A percentile compares a stretch with the other conserved stretches of the same genome.
Conservation (phyloP, 2,797 vertebrate species). For the Epinephelus malabaricus region DNA sequence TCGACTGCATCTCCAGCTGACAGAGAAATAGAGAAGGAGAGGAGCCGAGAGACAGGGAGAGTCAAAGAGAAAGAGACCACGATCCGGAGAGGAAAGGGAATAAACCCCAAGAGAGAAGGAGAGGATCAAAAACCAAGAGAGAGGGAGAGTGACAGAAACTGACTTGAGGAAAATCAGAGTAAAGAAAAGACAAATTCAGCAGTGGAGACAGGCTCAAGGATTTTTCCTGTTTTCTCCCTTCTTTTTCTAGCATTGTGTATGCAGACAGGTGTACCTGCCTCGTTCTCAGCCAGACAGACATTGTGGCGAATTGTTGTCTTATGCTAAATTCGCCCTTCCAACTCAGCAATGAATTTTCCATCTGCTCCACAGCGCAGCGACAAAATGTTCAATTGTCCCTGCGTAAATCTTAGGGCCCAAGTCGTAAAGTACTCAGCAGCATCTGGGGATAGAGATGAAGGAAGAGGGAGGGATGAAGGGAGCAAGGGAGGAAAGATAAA, state of each 20-base stretch:
- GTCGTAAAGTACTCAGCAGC: constrained; percentile 24
- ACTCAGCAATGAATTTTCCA: constrained; percentile 45
- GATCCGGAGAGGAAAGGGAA: constrained; percentile 13
- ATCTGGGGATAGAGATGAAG: not conserved
- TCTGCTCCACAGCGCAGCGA: constrained; percentile 47
- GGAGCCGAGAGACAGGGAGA: not conserved
- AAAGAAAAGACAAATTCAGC: constrained; percentile 13
- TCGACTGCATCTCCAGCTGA: constrained; percentile 8
- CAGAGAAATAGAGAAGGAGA: constrained; percentile 8
- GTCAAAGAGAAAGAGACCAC: not conserved
- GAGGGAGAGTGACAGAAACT: constrained; percentile 11
- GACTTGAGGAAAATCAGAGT: constrained; percentile 26
- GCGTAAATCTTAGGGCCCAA: constrained; percentile 47
- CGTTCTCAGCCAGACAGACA: constrained; percentile 27
- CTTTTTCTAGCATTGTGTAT: constrained; percentile 16
- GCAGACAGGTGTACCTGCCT: constrained; percentile 49
- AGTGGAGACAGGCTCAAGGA: constrained; percentile 12
- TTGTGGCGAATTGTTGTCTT: constrained; percentile 51
- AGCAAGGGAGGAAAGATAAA: not conserved
- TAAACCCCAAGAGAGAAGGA: not conserved
- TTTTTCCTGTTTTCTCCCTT: not conserved
- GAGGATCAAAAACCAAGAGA: not conserved
- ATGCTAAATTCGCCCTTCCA: constrained; percentile 52
- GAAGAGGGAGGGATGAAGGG: not conserved
- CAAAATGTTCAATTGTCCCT: constrained; percentile 62